A percentile compares a stretch with the other conserved stretches of the same genome.
These are phyloP conservation scores for Plebejus melissa DNA, from an alignment of 2,888 invertebrate species.

Conservation along the genomic window DNA sequence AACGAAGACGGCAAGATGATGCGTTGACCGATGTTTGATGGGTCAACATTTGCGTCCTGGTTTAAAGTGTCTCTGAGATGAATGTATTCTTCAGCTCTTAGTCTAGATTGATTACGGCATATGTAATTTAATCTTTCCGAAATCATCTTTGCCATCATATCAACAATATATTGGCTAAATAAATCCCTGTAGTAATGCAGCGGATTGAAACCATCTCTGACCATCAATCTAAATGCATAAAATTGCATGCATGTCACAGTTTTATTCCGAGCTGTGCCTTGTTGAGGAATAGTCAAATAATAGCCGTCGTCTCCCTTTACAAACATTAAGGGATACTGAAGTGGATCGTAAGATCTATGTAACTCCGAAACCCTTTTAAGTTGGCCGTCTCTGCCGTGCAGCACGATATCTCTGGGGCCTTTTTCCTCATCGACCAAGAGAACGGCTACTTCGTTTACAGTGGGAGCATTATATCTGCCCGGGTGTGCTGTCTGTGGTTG, in stretches of 20 bases:
- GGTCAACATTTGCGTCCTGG: not conserved
- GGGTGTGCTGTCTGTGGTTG: slow-evolving; percentile 33
- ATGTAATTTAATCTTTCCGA: slow-evolving; percentile 27
- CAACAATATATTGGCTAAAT: slow-evolving; percentile 26
- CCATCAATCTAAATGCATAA: slow-evolving; percentile 19
- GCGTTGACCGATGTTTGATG: not conserved
- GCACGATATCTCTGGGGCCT: slow-evolving; percentile 41
- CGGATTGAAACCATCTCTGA: slow-evolving; percentile 6
- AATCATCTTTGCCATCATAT: slow-evolving; percentile 29
- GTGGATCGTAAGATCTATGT: slow-evolving; percentile 36
- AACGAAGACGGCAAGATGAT: not conserved
- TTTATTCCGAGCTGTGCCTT: slow-evolving; percentile 15
- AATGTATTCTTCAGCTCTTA: not conserved
- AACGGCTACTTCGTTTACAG: slow-evolving; percentile 33
- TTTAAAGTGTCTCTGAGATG: not conserved
- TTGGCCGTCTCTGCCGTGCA: slow-evolving; percentile 35
- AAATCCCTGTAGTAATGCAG: slow-evolving; percentile 24
- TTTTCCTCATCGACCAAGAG: slow-evolving; percentile 40
- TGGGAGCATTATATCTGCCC: slow-evolving; percentile 32
- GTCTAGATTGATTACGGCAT: slow-evolving; percentile 14
- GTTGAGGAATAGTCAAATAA: slow-evolving; percentile 18
- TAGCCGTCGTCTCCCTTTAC: slow-evolving; percentile 36
- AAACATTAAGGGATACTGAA: slow-evolving; percentile 40
- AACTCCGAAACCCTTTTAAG: slow-evolving; percentile 37
- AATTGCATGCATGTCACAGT: slow-evolving; percentile 22